These are phyloP conservation scores for Darevskia mixta DNA, from an alignment of 2,797 vertebrate species.

Conservation along the genomic window DNA sequence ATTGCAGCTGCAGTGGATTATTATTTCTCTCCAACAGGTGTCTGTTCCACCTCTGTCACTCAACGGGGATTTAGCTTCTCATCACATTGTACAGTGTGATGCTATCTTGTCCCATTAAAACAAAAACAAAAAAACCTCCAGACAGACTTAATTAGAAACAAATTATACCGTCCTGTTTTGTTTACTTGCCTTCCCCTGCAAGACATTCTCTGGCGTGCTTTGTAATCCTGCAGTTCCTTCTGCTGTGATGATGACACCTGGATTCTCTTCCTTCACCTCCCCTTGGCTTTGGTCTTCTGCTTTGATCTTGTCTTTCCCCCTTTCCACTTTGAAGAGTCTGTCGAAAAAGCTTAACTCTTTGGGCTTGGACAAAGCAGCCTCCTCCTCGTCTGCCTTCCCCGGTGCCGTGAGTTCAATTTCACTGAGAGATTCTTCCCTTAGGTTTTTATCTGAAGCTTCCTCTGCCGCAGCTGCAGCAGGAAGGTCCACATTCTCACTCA, in stretches of 20 bases:
- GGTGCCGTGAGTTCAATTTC: slow-evolving; percentile 16
- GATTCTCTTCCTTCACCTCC: slow-evolving; percentile 21
- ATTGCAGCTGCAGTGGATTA: background rate
- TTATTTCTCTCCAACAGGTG: background rate
- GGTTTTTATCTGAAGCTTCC: slow-evolving; percentile 48
- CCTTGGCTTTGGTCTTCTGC: slow-evolving; percentile 47
- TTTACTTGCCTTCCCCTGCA: slow-evolving; percentile 73
- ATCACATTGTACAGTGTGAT: background rate
- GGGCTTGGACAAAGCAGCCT: slow-evolving; percentile 23
- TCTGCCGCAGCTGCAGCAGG: slow-evolving; percentile 44
- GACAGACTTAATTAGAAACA: background rate
- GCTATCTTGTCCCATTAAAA: rapidly evolving
- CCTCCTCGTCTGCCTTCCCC: slow-evolving; percentile 26
- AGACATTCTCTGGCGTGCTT: slow-evolving; percentile 3
- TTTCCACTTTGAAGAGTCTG: slow-evolving; percentile 85
- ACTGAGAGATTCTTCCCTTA: background rate
- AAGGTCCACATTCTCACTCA: slow-evolving; percentile 56
- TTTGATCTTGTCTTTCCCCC: slow-evolving; percentile 55
- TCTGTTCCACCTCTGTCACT: background rate
- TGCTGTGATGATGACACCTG: background rate
- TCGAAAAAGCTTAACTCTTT: slow-evolving; percentile 77
- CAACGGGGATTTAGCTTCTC: rapidly evolving
- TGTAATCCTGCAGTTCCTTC: slow-evolving; percentile 40
- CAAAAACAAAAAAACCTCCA: background rate
- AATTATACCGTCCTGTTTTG: background rate